Base-by-base conservation (phyloP, 2,888 invertebrate species). In the Ptychoptera contaminata region DNA sequence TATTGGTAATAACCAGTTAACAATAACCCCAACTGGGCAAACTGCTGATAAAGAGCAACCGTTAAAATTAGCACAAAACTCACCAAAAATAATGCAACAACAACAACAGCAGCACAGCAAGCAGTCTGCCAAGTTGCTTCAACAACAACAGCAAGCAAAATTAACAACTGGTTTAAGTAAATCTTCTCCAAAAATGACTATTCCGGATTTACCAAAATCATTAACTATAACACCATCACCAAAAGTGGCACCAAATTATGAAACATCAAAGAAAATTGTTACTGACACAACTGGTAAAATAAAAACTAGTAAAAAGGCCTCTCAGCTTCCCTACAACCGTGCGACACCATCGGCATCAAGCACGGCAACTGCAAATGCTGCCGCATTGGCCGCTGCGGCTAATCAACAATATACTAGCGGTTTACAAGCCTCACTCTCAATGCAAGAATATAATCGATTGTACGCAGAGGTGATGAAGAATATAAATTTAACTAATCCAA, bases 171-270 rank as follows among this genome's bases (percentile, higher is more conserved):
- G 34, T 8, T 34, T 34, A 23, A 23, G 23, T 23, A 23, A 23
- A 23, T 23, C 23, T 3, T 23, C 23, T 3, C n/a, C 16, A 39
- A 8, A 14, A 37, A 37, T 41, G 11, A 16, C 34, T 16, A 48
- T 53, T 16, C 54, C 54, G 8, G 55, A 54, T 34, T 42, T 55
- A 35, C 57, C 57, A 8, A 57, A 57, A 48, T 56, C 56, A 10
- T 46, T 57, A 6, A 53, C 55, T 1, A 56, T 57, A n/a, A 56
- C 54, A 9, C 55, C 57, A 29, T 47, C 56, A 7, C 48, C 52
- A n/a, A 45, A 46, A 37, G n/a, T 40, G 11, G 12, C 36, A 8
- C 3, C 36, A 12, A 2, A 36, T 5, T 36, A 11, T 36, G 14
- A n/a, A 8, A 2, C 8, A 14, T 8, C 14, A 12, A 12, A 14